Evolutionary conservation across 2,797 vertebrate species (phyloP), one percentile per base, ranked within the genome.

Genomic region (Ceryle rudis): DNA sequence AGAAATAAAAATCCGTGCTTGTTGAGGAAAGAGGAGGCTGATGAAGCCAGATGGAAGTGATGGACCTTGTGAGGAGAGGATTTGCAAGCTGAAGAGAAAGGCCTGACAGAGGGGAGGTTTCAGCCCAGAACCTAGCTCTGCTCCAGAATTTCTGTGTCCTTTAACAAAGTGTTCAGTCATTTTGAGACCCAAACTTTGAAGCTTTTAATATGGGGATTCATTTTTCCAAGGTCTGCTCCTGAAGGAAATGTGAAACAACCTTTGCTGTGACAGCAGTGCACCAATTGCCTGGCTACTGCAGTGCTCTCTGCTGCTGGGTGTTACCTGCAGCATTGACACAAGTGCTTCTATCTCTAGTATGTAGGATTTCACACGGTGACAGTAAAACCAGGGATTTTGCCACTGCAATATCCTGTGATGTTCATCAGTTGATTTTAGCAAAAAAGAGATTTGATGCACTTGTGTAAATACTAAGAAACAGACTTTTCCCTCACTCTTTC

Each of bases 221-320:
- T 49, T 81, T 80, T 51, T 46, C 26, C 29, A 58, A 89, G 47
- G 26, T 77, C 52, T 69, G 8, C 21, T 86, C 12, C 23, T 55
- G 37, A 77, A 93, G 47, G 16, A 58, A 37, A 10, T 10, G 26
- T 29, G 25, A 41, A 84, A 51, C 29, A 21, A 10, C 26, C 33
- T 35, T 85, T 44, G n/a, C 41, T 18, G 35, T 39, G 41, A n/a
- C 78, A 47, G 42, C 37, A 46, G 25, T 2, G 3, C 31, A 41
- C 61, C 2, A 0, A 31, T 15, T 20, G 39, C 42, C 29, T 11
- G 21, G 22, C 37, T 64, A 0, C 19, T 41, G 25, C 0, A 2
- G 21, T 25, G 66, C 5, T 20, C 31, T 39, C 61, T 19, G 33
- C 61, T 31, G 21, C 71, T 65, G 42, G 29, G 58, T 35, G 8